Conservation (phyloP, 1,140 invertebrate genomes). For the Stegodyphus dumicola region DNA sequence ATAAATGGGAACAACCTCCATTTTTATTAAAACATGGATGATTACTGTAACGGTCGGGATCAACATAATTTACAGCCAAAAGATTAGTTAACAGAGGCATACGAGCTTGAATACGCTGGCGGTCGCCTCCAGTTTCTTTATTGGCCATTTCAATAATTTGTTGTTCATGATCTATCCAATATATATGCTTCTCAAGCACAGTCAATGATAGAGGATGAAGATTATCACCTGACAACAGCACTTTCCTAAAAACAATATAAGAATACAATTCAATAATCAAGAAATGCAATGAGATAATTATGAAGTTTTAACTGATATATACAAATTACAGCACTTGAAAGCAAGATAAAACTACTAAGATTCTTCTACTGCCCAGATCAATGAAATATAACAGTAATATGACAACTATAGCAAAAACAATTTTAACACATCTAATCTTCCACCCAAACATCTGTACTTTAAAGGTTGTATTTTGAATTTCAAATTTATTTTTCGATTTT, state of each 20-base stretch:
- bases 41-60: conserved; percentile 68
- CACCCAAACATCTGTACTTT: no score
- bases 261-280: conserved; percentile 53
- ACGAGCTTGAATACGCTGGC: conserved; percentile 75
- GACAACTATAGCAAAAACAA: no score
- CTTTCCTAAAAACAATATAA: conserved; percentile 64
- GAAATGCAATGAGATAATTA: no score
- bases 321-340: no score
- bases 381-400: no score
- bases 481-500: no score
- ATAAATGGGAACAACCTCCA: conserved; percentile 86
- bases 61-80: conserved; percentile 65
- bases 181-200: conserved; percentile 87
- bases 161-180: conserved; percentile 83
- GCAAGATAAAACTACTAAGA: no score
- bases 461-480: no score
- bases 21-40: conserved; percentile 83
- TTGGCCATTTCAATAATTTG: conserved; percentile 88
- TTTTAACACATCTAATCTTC: no score
- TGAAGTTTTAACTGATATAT: no score
- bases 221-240: conserved; percentile 60
- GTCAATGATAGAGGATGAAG: conserved; percentile 73
- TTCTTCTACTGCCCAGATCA: no score
- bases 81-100: conserved; percentile 69
- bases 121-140: conserved; percentile 93